These are phyloP conservation scores for Yasuhikotakia modesta DNA, from an alignment of 2,797 vertebrate species.

Conservation along the genomic window DNA sequence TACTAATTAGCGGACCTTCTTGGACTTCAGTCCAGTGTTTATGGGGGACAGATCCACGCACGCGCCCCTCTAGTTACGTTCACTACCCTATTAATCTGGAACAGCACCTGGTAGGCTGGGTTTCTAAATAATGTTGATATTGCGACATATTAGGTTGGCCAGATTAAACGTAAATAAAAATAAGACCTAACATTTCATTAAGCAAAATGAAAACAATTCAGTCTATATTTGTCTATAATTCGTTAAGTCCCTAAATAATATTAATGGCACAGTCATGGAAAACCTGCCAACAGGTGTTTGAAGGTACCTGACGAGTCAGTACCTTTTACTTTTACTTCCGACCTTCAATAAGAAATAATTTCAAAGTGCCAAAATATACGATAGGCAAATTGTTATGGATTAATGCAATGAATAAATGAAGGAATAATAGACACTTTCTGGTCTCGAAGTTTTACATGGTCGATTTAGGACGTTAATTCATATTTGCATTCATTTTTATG, in stretches of 20 bases:
- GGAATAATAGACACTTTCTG: background rate
- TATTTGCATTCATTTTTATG: background rate
- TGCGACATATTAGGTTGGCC: background rate
- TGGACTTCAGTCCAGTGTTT: conserved; percentile 44
- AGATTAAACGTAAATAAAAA: background rate
- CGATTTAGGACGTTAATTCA: background rate
- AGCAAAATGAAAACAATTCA: no score
- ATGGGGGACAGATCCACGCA: conserved; percentile 20
- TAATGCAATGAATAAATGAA: no score
- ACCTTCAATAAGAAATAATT: background rate
- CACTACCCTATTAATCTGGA: conserved; percentile 4
- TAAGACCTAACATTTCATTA: no score
- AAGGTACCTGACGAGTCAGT: background rate
- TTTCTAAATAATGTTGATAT: background rate
- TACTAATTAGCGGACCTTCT: conserved; percentile 59
- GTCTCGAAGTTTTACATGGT: background rate
- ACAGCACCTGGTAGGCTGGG: conserved; percentile 10
- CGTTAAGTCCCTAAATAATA: background rate
- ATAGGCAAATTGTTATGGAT: no score
- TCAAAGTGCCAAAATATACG: no score
- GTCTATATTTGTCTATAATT: background rate
- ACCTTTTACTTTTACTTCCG: no score
- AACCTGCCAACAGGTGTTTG: background rate
- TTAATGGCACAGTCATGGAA: background rate
- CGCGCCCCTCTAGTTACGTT: conserved; percentile 24